These are phyloP conservation scores for Etheostoma cragini DNA, from an alignment of 2,113 vertebrate species.

Conservation along the genomic window DNA sequence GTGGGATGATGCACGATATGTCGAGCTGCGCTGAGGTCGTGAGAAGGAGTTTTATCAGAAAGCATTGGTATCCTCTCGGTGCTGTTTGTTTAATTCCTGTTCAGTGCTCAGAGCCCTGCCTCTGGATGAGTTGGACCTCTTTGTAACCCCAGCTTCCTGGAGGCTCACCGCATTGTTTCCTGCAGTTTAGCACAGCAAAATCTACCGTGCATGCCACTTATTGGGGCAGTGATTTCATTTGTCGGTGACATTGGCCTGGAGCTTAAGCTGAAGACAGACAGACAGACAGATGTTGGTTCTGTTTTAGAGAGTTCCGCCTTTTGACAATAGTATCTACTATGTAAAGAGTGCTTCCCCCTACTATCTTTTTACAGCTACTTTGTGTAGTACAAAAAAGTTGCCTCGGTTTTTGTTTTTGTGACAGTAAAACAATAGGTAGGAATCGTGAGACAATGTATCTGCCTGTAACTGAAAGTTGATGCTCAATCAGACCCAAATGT, in stretches of 20 bases:
- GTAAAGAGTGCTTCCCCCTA: background rate
- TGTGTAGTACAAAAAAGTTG: background rate
- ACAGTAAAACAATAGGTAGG: background rate
- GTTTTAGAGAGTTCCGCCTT: background rate
- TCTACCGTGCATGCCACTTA: background rate
- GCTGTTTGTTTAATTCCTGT: conserved; percentile 3
- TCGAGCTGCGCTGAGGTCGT: conserved; percentile 50
- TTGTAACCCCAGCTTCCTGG: conserved; percentile 50
- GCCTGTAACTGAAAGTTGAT: background rate
- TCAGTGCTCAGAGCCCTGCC: conserved; percentile 10
- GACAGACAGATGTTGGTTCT: background rate
- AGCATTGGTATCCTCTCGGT: conserved; percentile 18
- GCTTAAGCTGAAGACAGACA: background rate
- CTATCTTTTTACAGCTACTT: background rate
- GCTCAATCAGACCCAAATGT: background rate
- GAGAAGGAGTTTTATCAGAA: conserved; percentile 55
- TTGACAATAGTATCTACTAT: background rate
- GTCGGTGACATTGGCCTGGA: background rate
- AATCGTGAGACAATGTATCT: background rate
- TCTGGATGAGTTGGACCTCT: conserved; percentile 18
- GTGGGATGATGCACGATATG: conserved; percentile 28
- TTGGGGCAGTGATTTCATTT: conserved; percentile 33
- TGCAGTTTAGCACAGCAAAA: conserved; percentile 35
- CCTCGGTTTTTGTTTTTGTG: background rate
- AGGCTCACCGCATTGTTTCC: conserved; percentile 63